A percentile compares a stretch with the other conserved stretches of the same genome.
phyloP scores from a whole-genome alignment of 2,113 vertebrate species.

The Heterocephalus glaber region DNA sequence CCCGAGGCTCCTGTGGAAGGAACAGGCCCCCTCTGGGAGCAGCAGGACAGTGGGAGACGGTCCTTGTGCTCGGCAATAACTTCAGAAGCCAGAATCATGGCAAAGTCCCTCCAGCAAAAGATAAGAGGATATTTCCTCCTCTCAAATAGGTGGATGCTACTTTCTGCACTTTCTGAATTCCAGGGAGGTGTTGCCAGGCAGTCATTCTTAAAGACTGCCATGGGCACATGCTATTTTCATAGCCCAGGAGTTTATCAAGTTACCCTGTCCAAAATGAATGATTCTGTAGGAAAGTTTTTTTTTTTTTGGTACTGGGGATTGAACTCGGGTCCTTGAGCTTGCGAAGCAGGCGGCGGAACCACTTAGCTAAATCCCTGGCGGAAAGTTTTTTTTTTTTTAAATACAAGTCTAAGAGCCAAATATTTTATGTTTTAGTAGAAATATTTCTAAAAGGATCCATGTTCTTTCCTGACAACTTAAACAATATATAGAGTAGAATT shows the following conservation, averaged over 20 bases:
- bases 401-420: background rate
- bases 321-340: too few species aligned
- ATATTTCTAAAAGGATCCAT: background rate
- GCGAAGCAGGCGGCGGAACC: too few species aligned
- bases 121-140: background rate
- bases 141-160: background rate
- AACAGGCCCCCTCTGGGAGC: background rate
- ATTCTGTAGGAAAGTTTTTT: background rate
- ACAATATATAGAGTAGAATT: constrained; percentile 15
- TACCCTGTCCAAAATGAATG: background rate
- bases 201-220: background rate
- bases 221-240: background rate
- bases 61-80: background rate
- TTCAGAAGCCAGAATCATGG: constrained; percentile 2
- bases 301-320: too few species aligned
- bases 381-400: background rate
- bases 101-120: background rate
- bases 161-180: background rate
- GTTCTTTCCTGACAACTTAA: background rate
- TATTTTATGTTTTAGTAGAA: background rate
- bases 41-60: background rate
- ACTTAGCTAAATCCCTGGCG: too few species aligned
- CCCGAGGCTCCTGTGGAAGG: background rate
- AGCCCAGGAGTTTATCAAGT: background rate
- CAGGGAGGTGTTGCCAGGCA: background rate